phyloP scores from a whole-genome alignment of 2,797 vertebrate species.

The Peromyscus melanophrys region DNA sequence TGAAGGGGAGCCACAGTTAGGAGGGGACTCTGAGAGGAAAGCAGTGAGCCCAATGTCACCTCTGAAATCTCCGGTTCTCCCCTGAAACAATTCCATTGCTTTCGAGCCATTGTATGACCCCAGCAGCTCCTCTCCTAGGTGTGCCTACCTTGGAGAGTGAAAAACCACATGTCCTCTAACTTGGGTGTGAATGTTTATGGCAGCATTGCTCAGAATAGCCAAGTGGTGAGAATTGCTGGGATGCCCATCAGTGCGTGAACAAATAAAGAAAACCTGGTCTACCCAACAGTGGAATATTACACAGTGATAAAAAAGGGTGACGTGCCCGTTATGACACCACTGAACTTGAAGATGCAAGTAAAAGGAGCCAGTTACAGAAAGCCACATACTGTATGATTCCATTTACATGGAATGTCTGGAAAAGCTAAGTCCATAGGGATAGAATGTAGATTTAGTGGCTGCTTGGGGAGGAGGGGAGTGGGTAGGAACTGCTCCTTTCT shows the following conservation, averaged over 20 bases:
- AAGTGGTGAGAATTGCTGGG: background rate
- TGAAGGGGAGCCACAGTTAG: background rate
- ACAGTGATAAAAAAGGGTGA: background rate
- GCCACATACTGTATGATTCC: background rate
- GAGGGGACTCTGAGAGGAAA: background rate
- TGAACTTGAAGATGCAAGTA: background rate
- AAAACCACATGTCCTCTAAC: background rate
- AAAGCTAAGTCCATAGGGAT: background rate
- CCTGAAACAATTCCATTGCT: background rate
- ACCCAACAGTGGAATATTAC: background rate
- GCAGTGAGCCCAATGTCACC: background rate
- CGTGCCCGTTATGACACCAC: background rate
- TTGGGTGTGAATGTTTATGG: background rate
- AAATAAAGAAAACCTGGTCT: background rate
- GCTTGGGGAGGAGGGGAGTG: too few species aligned
- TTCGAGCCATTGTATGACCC: background rate
- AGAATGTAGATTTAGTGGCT: background rate
- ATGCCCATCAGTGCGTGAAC: background rate
- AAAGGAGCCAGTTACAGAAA: constrained; percentile 13
- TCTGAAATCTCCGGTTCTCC: background rate
- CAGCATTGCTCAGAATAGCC: background rate
- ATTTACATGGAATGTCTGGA: background rate
- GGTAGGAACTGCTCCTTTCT: background rate
- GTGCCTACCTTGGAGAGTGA: background rate
- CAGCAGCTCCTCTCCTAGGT: background rate